phyloP scores from a whole-genome alignment of 2,113 vertebrate species.

The Dolichallabes microphthalmus region DNA sequence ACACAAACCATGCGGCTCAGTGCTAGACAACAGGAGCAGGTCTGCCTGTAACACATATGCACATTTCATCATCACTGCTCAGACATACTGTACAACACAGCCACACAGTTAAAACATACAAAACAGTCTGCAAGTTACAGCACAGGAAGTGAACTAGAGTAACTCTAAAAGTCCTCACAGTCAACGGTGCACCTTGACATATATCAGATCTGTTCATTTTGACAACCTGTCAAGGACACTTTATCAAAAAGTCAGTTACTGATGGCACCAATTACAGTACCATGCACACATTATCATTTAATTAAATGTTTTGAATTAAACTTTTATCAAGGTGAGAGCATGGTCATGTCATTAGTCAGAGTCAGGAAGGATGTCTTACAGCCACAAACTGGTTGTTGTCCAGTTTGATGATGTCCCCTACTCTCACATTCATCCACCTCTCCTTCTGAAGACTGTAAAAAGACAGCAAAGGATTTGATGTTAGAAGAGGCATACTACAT shows the following conservation, averaged over 20 bases:
- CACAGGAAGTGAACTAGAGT: not conserved
- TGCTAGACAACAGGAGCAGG: constrained; percentile 92
- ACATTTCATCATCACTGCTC: not conserved
- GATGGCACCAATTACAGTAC: not conserved
- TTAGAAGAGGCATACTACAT: not conserved
- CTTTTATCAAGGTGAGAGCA: not conserved
- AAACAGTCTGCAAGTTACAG: not conserved
- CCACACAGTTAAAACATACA: not conserved
- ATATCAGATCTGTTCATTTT: not conserved
- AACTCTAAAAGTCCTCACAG: not conserved
- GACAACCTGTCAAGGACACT: not conserved
- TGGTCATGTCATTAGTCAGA: constrained; percentile 1
- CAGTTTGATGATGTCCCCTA: constrained; percentile 93
- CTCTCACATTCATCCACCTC: constrained; percentile 93
- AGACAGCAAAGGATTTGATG: not conserved
- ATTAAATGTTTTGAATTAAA: no score
- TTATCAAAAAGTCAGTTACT: not conserved
- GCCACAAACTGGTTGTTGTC: constrained; percentile 97
- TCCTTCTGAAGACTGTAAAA: constrained; percentile 82
- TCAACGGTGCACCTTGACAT: not conserved
- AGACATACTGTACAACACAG: not conserved
- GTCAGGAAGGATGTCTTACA: constrained; percentile 68
- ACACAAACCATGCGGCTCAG: constrained; percentile 91
- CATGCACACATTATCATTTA: not conserved
- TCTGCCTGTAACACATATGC: constrained; percentile 78